Conservation (phyloP, 2,888 invertebrate genomes). For the Chrysomela aeneicollis region DNA sequence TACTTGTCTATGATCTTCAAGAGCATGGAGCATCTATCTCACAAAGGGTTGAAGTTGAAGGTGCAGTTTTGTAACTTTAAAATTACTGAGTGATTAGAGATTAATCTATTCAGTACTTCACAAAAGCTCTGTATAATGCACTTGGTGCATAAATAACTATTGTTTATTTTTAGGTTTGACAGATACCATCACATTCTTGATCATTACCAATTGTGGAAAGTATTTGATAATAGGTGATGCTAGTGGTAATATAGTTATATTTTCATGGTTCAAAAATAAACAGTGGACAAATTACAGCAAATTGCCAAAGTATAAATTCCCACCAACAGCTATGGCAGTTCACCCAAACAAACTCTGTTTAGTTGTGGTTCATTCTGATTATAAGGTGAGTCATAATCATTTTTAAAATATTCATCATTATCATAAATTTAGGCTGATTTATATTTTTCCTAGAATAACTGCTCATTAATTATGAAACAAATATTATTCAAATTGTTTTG, state of each 20-base stretch:
- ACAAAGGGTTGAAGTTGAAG: constrained; percentile 57
- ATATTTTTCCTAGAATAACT: too few relatives aligned
- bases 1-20: constrained; percentile 60
- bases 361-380: constrained; percentile 80
- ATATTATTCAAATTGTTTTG: constrained; percentile 1
- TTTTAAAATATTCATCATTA: constrained; percentile 7
- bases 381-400: constrained; percentile 67
- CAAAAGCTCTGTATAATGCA: too few relatives aligned
- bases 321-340: constrained; percentile 77
- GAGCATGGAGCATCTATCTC: constrained; percentile 54
- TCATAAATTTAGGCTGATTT: too few relatives aligned
- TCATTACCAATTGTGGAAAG: constrained; percentile 65
- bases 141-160: not conserved
- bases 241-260: constrained; percentile 69
- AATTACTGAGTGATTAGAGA: too few relatives aligned
- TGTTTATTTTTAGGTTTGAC: constrained; percentile 63
- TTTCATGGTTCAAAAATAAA: constrained; percentile 63
- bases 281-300: constrained; percentile 64
- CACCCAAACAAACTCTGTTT: constrained; percentile 68
- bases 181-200: constrained; percentile 65
- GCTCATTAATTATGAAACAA: too few relatives aligned
- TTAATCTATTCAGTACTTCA: too few relatives aligned
- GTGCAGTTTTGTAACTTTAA: constrained; percentile 40
- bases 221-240: constrained; percentile 76
- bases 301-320: constrained; percentile 74